Evolutionary conservation across 2,113 vertebrate genomes (phyloP).

Genomic region (Xenopus borealis): DNA sequence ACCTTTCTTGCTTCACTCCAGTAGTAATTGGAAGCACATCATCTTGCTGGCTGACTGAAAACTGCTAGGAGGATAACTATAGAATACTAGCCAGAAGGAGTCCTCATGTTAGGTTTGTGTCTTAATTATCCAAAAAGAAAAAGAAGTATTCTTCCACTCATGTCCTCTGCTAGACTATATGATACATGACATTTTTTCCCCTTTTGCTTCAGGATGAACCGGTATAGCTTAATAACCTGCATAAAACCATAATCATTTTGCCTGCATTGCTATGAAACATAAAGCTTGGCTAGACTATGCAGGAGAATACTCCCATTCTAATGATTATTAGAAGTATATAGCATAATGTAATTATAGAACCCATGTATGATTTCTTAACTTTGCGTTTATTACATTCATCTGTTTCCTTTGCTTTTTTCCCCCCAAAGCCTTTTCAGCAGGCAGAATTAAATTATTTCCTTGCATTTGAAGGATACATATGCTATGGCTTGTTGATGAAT

Average conservation of each 20-base stretch:
- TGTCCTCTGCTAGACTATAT: conserved; percentile 7
- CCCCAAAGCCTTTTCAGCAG: neutral
- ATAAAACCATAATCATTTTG: neutral
- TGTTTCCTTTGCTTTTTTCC: neutral
- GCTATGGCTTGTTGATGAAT: neutral
- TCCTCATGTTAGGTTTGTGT: neutral
- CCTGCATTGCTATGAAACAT: neutral
- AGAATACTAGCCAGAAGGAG: conserved; percentile 1
- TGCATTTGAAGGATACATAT: neutral
- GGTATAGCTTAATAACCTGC: neutral
- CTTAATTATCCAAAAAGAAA: neutral
- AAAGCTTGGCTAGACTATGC: neutral
- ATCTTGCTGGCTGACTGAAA: neutral
- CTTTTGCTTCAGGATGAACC: neutral
- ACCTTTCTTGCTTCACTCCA: neutral
- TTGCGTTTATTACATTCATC: neutral
- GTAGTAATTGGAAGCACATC: neutral
- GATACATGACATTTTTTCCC: neutral
- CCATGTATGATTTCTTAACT: neutral
- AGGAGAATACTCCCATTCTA: neutral
- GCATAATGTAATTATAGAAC: neutral
- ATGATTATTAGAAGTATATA: neutral
- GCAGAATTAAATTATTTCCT: neutral
- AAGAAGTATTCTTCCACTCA: neutral
- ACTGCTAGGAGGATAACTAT: neutral